Percentiles rank a stretch among this genome's conserved stretches.
Conservation (phyloP, 2,888 invertebrate genomes). For the Microplitis deprimator region DNA sequence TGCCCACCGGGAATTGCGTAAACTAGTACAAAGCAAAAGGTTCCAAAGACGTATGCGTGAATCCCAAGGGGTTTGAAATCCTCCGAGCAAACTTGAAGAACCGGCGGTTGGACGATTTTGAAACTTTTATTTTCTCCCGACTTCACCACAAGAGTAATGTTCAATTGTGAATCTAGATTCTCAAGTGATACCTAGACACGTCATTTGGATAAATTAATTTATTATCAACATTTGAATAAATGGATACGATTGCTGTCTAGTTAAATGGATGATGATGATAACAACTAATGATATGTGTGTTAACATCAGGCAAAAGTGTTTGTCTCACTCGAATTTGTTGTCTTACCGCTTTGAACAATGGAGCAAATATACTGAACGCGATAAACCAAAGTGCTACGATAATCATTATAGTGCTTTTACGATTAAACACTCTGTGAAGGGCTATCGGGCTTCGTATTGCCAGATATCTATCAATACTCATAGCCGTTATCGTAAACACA, state of each 20-base stretch:
- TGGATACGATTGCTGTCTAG: background rate
- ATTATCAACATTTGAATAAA: background rate
- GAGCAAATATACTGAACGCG: constrained; percentile 79
- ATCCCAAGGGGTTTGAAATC: constrained; percentile 76
- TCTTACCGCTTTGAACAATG: constrained; percentile 74
- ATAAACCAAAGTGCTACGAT: constrained; percentile 79
- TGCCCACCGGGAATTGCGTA: constrained; percentile 81
- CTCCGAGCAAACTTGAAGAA: constrained; percentile 77
- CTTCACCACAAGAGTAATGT: constrained; percentile 53
- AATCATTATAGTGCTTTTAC: constrained; percentile 77
- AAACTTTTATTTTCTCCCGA: constrained; percentile 38
- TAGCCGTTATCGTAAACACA: constrained; percentile 84
- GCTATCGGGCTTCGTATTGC: constrained; percentile 84
- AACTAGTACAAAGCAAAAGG: constrained; percentile 81
- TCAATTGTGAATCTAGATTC: constrained; percentile 50
- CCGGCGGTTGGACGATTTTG: constrained; percentile 56
- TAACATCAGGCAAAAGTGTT: background rate
- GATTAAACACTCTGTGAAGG: constrained; percentile 80
- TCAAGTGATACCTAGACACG: constrained; percentile 56
- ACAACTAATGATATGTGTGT: too few relatives aligned
- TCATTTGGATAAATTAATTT: background rate
- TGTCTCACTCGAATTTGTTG: constrained; percentile 17
- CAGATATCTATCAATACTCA: constrained; percentile 83
- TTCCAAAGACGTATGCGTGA: constrained; percentile 77
- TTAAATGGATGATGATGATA: background rate